Percentiles rank a stretch among this genome's conserved stretches.
phyloP scores from a whole-genome alignment of 2,113 vertebrate species.

The Mesocricetus auratus region DNA sequence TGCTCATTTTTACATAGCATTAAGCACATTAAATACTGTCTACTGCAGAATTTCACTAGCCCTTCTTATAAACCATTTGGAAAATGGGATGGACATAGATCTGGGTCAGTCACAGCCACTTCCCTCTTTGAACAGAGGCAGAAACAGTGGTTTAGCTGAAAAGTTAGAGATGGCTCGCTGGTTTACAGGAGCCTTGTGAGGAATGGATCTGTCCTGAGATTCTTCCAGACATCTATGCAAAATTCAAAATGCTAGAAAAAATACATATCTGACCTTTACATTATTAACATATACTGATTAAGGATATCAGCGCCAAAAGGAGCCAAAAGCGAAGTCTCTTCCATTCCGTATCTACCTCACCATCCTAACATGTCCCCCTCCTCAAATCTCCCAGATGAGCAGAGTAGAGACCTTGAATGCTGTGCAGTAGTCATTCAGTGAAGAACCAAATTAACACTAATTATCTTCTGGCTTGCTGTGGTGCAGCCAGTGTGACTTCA shows the following conservation, averaged over 20 bases:
- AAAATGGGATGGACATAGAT: background rate
- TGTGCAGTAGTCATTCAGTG: slow-evolving; percentile 67
- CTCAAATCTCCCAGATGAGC: slow-evolving; percentile 43
- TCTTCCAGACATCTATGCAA: background rate
- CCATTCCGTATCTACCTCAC: background rate
- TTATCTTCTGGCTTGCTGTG: slow-evolving; percentile 86
- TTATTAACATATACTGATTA: background rate
- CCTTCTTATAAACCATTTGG: background rate
- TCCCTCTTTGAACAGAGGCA: background rate
- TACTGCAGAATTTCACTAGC: background rate
- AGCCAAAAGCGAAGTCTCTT: background rate
- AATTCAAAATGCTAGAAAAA: slow-evolving; percentile 20
- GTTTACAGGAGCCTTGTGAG: background rate
- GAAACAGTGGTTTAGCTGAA: background rate
- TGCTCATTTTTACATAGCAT: accelerated
- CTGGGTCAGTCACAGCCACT: background rate
- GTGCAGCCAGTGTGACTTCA: slow-evolving; percentile 85
- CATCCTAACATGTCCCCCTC: background rate
- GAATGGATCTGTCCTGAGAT: background rate
- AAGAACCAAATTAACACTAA: slow-evolving; percentile 89
- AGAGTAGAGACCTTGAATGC: slow-evolving; percentile 65
- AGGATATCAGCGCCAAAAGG: background rate
- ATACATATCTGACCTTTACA: background rate
- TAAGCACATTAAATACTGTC: background rate
- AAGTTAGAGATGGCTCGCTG: background rate